Evolutionary conservation across 2,113 vertebrate genomes (phyloP).

Genomic region (Podarcis muralis): DNA sequence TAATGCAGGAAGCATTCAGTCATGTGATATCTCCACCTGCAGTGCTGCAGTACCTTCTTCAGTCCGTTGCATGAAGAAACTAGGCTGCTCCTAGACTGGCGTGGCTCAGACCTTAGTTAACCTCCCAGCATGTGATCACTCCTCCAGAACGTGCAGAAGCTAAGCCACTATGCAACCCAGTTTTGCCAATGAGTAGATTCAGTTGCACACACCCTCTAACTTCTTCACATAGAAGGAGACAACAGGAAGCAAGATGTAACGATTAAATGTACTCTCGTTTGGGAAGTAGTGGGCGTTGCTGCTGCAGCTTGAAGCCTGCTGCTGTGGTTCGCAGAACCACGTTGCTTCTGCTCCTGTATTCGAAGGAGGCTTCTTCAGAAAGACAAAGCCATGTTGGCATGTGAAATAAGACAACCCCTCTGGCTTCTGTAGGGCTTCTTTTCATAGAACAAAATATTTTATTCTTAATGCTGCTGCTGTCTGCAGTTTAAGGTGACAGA

Average conservation of each 20-base stretch:
- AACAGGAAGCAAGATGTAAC: background rate
- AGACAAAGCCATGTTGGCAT: background rate
- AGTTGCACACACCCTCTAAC: background rate
- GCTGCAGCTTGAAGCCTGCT: background rate
- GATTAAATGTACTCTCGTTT: background rate
- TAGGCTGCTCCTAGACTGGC: background rate
- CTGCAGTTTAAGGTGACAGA: background rate
- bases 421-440: background rate
- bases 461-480: background rate
- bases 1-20: too few relatives aligned
- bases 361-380: background rate
- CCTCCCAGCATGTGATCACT: background rate
- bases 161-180: background rate
- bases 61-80: too few relatives aligned
- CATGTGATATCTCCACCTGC: too few relatives aligned
- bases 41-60: too few relatives aligned
- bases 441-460: background rate
- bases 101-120: background rate
- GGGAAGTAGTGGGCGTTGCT: background rate
- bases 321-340: background rate
- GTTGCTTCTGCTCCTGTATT: background rate
- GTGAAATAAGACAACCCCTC: background rate
- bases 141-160: background rate
- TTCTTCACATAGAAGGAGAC: background rate
- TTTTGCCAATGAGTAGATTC: background rate